Percentiles rank a stretch among this genome's conserved stretches.
phyloP scores from a whole-genome alignment of 1,140 invertebrate genomes.

The Grapholita molesta region DNA sequence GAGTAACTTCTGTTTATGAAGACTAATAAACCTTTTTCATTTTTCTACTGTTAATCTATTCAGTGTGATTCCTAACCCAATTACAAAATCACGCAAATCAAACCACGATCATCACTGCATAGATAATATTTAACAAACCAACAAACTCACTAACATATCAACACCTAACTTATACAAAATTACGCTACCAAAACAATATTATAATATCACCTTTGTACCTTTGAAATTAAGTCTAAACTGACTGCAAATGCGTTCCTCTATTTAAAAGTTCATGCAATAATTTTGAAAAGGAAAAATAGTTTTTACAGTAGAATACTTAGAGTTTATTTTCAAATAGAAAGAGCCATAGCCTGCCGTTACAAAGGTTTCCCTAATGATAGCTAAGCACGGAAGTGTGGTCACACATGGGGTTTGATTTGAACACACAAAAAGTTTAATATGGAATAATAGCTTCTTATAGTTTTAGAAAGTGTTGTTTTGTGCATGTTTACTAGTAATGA shows the following conservation, averaged over 20 bases:
- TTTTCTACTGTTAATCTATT: not conserved
- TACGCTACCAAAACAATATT: not conserved
- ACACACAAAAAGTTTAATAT: constrained; percentile 6
- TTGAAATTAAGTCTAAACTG: not conserved
- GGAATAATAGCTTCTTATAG: constrained; percentile 1
- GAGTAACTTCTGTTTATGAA: no score
- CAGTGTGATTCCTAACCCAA: not conserved
- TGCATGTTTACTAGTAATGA: not conserved
- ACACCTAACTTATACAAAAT: constrained; percentile 3
- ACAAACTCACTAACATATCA: not conserved
- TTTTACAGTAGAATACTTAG: not conserved
- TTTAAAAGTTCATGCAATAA: not conserved
- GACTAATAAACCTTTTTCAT: not conserved
- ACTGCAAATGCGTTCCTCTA: not conserved
- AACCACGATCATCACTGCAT: not conserved
- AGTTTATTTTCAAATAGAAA: not conserved
- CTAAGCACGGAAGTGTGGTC: not conserved
- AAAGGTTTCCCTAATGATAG: constrained; percentile 1
- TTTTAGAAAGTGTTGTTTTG: not conserved
- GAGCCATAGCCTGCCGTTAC: not conserved
- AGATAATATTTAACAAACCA: constrained; percentile 9
- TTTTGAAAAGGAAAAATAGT: not conserved
- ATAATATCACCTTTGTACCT: not conserved
- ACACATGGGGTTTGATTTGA: constrained; percentile 10
- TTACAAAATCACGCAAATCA: not conserved